Conservation (phyloP, 2,888 invertebrate species). For the Parnassius orleans region DNA sequence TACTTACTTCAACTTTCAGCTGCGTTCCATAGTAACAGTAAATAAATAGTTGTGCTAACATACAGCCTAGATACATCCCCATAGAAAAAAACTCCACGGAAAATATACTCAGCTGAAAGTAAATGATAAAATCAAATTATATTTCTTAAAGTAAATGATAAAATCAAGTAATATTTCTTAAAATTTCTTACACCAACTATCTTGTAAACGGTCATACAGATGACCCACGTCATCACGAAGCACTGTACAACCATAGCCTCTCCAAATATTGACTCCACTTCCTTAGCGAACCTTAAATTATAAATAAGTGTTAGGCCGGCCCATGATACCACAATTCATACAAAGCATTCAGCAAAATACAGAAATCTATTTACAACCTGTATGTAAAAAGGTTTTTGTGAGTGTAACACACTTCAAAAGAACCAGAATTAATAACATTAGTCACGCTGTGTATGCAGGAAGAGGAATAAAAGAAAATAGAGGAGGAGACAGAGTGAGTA, state of each 20-base stretch:
- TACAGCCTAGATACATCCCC: slow-evolving; percentile 57
- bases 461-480: too few species aligned
- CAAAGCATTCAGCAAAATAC: too few species aligned
- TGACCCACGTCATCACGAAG: slow-evolving; percentile 60
- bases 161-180: background rate
- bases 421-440: too few species aligned
- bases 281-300: slow-evolving; percentile 50
- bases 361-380: too few species aligned
- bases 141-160: background rate
- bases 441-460: too few species aligned
- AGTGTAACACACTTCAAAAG: too few species aligned
- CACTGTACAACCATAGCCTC: slow-evolving; percentile 62
- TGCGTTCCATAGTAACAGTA: slow-evolving; percentile 69
- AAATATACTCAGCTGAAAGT: slow-evolving; percentile 53
- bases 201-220: slow-evolving; percentile 70
- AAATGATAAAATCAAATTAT: slow-evolving; percentile 2
- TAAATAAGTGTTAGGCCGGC: too few species aligned
- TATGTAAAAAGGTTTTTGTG: too few species aligned
- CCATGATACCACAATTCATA: too few species aligned
- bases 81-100: slow-evolving; percentile 61
- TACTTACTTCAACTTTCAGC: slow-evolving; percentile 53
- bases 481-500: too few species aligned
- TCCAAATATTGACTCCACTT: slow-evolving; percentile 59
- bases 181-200: slow-evolving; percentile 55
- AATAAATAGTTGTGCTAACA: slow-evolving; percentile 62